Evolutionary conservation across 2,113 vertebrate species (phyloP), one percentile per base, ranked within the genome.

Genomic region (Sturnira hondurensis): DNA sequence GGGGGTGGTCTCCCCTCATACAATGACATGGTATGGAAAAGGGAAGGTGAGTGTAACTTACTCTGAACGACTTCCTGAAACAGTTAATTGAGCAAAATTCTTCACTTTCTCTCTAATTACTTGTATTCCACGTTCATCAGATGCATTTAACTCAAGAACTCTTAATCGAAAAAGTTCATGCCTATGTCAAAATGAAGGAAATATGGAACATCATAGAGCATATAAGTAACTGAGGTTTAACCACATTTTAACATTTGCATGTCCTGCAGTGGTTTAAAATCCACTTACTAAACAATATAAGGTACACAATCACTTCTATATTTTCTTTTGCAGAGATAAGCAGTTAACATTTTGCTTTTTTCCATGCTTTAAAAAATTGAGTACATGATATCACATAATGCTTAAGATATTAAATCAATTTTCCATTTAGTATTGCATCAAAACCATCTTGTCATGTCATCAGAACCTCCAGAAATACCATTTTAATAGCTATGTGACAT

Each of bases 81-180:
- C 99, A 0, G 99, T 99, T 8, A 99, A 98, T 96, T 99, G 99
- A 95, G 99, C 99, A 97, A 99, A 99, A 74, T 95, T 99, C 98
- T 99, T 99, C 96, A 99, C 99, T 97, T 99, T 99, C 58, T 99
- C 99, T 83, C 99, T 98, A 94, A 99, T 92, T 76, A 99, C 99
- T 98, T 99, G 99, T 96, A 99, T 99, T 70, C 99, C 99, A 91
- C 99, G 99, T 96, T 99, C 99, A 96, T 99, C 99, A 0, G 99
- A 99, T 76, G 99, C 99, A 19, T 99, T 99, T 95, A 99, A 98
- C 97, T 99, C 99, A 74, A 99, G 98, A 93, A 99, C 99, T 97
- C 99, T 98, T 96, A 99, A 99, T 33, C 98, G 98, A 97, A 99
- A 99, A 91, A 99, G 98, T 92, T 99, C 99, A 14, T 99, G 99